phyloP scores from a whole-genome alignment of 2,888 invertebrate genomes.

The Antitype chi region DNA sequence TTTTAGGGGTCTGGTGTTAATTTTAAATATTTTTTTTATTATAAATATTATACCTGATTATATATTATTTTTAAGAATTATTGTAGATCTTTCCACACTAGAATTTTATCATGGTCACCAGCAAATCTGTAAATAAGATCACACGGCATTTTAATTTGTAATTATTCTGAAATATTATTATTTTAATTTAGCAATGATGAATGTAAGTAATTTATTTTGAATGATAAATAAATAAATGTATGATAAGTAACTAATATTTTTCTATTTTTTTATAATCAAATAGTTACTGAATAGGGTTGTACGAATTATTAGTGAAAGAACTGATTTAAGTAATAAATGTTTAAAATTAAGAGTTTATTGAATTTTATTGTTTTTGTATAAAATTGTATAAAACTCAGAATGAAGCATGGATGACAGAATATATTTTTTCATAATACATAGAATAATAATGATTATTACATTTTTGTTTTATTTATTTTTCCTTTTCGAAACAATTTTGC shows the following conservation, averaged over 20 bases:
- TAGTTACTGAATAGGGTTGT: conserved; percentile 63
- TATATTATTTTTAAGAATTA: conserved; percentile 45
- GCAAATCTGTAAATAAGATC: conserved; percentile 9
- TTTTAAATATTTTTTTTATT: conserved; percentile 31
- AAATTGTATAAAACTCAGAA: conserved; percentile 62
- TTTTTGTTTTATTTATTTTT: conserved; percentile 59
- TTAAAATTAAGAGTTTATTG: conserved; percentile 63
- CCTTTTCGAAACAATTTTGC: background rate
- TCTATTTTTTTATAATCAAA: conserved; percentile 57
- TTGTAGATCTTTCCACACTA: conserved; percentile 17
- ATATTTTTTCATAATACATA: conserved; percentile 61
- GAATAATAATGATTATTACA: conserved; percentile 61
- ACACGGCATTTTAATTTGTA: conserved; percentile 27
- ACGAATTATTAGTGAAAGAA: conserved; percentile 74
- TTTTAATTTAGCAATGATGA: conserved; percentile 63
- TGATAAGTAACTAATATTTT: conserved; percentile 45
- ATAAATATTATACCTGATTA: conserved; percentile 35
- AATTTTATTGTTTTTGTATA: conserved; percentile 70
- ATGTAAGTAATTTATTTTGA: conserved; percentile 76
- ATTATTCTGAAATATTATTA: conserved; percentile 29
- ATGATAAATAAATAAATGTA: conserved; percentile 49
- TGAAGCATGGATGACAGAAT: conserved; percentile 63
- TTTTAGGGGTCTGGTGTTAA: conserved; percentile 23
- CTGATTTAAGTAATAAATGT: conserved; percentile 73
- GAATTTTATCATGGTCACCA: conserved; percentile 25